A percentile compares a stretch with the other conserved stretches of the same genome.
phyloP scores from a whole-genome alignment of 2,113 vertebrate species.

The Accipiter cooperii region DNA sequence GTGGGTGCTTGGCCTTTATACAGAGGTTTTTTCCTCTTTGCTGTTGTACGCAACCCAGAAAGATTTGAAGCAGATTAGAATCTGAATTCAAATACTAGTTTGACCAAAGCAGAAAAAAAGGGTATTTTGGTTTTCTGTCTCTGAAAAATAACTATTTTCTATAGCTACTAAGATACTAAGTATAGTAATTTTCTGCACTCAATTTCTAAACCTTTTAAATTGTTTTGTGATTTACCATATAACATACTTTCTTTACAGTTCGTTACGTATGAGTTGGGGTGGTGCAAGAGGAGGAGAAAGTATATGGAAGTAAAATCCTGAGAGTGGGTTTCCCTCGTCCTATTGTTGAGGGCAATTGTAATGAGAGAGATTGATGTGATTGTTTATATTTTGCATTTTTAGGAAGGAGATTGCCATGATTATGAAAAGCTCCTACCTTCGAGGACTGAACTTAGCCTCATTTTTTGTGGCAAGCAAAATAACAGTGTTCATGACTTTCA shows the following conservation, averaged over 20 bases:
- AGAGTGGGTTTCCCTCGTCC: background rate
- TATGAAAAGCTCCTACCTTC: slow-evolving; percentile 90
- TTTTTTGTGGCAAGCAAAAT: slow-evolving; percentile 93
- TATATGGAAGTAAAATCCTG: background rate
- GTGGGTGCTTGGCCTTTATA: background rate
- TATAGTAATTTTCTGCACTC: background rate
- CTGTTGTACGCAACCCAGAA: background rate
- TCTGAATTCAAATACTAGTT: background rate
- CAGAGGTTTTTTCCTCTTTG: background rate
- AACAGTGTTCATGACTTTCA: slow-evolving; percentile 89
- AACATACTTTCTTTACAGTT: background rate
- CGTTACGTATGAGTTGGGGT: background rate
- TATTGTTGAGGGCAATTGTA: background rate
- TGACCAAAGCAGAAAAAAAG: background rate
- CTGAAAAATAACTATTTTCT: background rate
- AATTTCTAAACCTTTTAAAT: background rate
- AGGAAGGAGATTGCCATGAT: slow-evolving; percentile 91
- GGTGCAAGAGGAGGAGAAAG: background rate
- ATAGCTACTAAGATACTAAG: background rate
- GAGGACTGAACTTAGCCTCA: slow-evolving; percentile 90
- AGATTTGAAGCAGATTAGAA: background rate
- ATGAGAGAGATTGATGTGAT: background rate
- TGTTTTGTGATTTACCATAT: background rate
- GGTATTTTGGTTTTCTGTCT: background rate
- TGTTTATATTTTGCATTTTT: slow-evolving; percentile 17